Evolutionary conservation across 2,797 vertebrate genomes (phyloP).

Genomic region (Myotis myotis): DNA sequence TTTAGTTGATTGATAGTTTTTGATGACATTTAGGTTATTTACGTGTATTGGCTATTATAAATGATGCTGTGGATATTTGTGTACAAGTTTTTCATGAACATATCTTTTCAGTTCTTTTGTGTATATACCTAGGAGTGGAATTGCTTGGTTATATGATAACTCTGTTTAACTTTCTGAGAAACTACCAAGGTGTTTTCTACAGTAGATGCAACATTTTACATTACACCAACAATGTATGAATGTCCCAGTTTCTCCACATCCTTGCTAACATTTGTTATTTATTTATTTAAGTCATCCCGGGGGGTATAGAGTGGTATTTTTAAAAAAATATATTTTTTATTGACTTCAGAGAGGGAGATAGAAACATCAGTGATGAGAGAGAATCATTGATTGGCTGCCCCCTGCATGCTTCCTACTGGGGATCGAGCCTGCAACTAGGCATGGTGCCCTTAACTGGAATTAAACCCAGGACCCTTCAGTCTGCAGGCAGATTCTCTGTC

Average conservation of each 20-base stretch:
- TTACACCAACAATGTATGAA: background rate
- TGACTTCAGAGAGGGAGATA: no score
- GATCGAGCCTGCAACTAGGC: no score
- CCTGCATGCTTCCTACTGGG: no score
- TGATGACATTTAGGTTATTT: conserved; percentile 41
- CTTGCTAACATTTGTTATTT: background rate
- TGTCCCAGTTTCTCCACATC: background rate
- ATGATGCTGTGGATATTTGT: background rate
- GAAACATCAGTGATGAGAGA: no score
- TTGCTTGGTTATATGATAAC: background rate
- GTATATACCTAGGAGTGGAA: background rate
- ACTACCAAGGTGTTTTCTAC: background rate
- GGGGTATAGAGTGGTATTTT: background rate
- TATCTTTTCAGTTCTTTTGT: background rate
- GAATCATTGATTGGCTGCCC: no score
- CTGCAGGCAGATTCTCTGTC: no score
- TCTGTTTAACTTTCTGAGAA: conserved; percentile 7
- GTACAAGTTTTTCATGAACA: background rate
- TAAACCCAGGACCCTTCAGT: no score
- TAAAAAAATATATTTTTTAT: no score
- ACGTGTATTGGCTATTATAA: background rate
- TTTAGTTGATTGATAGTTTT: background rate
- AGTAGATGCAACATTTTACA: background rate
- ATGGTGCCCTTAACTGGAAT: no score
- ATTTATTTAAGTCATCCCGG: background rate